Conservation (phyloP, 2,113 vertebrate genomes). For the Bostrychus sinensis region DNA sequence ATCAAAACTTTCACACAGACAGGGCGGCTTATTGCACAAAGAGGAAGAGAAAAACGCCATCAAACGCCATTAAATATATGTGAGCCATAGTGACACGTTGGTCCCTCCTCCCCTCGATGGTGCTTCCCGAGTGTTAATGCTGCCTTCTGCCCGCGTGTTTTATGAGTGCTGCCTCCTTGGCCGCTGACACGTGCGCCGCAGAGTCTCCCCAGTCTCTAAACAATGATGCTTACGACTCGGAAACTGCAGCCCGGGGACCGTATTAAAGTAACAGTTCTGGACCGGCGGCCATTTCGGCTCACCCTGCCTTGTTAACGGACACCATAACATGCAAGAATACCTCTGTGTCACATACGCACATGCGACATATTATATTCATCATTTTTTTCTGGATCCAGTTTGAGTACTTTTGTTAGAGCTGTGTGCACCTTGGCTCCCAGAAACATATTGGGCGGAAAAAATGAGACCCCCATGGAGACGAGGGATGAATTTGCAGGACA, state of each 20-base stretch:
- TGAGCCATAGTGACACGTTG: background rate
- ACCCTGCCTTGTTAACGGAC: background rate
- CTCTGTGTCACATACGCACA: background rate
- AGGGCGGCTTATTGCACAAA: background rate
- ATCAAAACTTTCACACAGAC: background rate
- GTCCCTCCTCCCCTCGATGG: background rate
- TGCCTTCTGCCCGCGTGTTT: constrained; percentile 14
- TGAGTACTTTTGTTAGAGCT: background rate
- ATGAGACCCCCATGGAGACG: constrained; percentile 4
- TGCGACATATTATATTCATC: background rate
- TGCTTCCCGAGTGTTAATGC: background rate
- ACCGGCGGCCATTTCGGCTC: constrained; percentile 9
- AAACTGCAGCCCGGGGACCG: constrained; percentile 3
- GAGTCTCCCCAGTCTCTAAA: background rate
- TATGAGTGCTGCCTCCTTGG: constrained; percentile 1
- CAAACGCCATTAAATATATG: background rate
- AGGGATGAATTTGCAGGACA: background rate
- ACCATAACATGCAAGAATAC: background rate
- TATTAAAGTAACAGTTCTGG: background rate
- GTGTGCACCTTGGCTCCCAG: background rate
- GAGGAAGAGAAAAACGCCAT: background rate
- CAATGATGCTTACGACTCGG: background rate
- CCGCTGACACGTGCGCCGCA: background rate
- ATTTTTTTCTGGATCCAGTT: background rate
- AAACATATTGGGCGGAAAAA: background rate